These are phyloP conservation scores for Rhinella marina DNA, from an alignment of 2,797 vertebrate genomes.

Conservation along the genomic window DNA sequence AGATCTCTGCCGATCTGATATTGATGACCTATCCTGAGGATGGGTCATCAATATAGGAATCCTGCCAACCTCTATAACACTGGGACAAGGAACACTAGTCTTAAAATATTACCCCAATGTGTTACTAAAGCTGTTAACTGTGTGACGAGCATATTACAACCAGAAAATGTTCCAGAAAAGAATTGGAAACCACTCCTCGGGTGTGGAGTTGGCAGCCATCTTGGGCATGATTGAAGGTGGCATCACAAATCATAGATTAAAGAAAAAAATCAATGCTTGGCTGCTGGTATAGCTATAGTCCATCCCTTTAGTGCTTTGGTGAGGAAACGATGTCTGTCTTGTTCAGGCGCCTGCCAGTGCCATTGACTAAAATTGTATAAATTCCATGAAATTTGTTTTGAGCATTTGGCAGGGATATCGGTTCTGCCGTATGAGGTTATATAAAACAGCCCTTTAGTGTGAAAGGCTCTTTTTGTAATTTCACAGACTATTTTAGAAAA, in stretches of 20 bases:
- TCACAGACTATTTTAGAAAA: constrained; percentile 68
- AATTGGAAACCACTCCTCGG: neutral
- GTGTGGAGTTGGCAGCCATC: too few relatives aligned
- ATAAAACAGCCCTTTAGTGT: constrained; percentile 62
- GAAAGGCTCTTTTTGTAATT: constrained; percentile 68
- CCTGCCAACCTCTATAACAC: too few relatives aligned
- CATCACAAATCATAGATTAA: neutral
- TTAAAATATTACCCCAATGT: too few relatives aligned
- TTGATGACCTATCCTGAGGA: too few relatives aligned
- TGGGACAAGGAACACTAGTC: too few relatives aligned
- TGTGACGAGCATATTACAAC: neutral
- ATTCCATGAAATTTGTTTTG: neutral
- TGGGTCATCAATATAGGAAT: too few relatives aligned
- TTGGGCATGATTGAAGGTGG: neutral
- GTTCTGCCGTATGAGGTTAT: constrained; percentile 68
- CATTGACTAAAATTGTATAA: constrained; percentile 11
- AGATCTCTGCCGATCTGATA: too few relatives aligned
- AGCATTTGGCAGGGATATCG: neutral
- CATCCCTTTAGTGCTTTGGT: neutral
- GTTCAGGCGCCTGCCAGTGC: neutral
- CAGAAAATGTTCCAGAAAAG: neutral
- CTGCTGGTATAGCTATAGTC: neutral
- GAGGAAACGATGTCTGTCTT: neutral
- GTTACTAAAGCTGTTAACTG: too few relatives aligned
- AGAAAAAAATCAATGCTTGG: neutral